A percentile compares a stretch with the other conserved stretches of the same genome.
phyloP scores from a whole-genome alignment of 2,888 invertebrate species.

The Drosophila acutilabella region DNA sequence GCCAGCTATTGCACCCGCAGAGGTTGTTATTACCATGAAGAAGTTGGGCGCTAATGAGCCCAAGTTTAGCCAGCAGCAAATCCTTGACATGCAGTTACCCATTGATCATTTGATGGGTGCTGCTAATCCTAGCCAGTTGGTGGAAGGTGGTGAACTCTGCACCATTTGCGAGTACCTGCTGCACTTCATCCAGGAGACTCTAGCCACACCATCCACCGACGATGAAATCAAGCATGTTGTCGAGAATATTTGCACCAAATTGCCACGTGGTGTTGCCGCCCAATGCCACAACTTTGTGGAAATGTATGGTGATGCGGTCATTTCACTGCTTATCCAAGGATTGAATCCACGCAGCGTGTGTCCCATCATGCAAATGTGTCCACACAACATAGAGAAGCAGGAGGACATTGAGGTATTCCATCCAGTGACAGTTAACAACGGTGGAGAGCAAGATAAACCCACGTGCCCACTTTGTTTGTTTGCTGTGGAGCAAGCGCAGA shows the following conservation, averaged over 20 bases:
- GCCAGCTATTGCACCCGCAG: slow-evolving; percentile 85
- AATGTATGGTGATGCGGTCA: slow-evolving; percentile 91
- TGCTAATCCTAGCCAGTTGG: slow-evolving; percentile 76
- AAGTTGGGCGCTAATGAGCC: slow-evolving; percentile 82
- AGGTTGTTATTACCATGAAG: slow-evolving; percentile 82
- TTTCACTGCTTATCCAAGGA: slow-evolving; percentile 91
- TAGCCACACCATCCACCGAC: slow-evolving; percentile 89
- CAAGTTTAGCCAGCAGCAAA: slow-evolving; percentile 79
- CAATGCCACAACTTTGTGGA: slow-evolving; percentile 91
- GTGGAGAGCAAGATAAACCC: slow-evolving; percentile 86
- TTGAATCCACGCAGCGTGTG: slow-evolving; percentile 86
- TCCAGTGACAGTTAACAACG: slow-evolving; percentile 64
- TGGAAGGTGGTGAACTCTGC: slow-evolving; percentile 87
- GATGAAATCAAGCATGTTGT: slow-evolving; percentile 89
- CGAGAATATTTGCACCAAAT: slow-evolving; percentile 88
- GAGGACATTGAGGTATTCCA: slow-evolving; percentile 87
- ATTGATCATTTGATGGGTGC: slow-evolving; percentile 86
- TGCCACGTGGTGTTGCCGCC: slow-evolving; percentile 88
- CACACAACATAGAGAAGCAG: slow-evolving; percentile 84
- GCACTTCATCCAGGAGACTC: slow-evolving; percentile 90
- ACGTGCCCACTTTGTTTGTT: slow-evolving; percentile 94
- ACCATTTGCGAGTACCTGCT: slow-evolving; percentile 93
- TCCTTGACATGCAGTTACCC: slow-evolving; percentile 85
- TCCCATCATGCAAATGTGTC: slow-evolving; percentile 90
- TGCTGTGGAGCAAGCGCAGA: slow-evolving; percentile 91